phyloP scores from a whole-genome alignment of 2,888 invertebrate genomes.

The Bimastos eiseni region DNA sequence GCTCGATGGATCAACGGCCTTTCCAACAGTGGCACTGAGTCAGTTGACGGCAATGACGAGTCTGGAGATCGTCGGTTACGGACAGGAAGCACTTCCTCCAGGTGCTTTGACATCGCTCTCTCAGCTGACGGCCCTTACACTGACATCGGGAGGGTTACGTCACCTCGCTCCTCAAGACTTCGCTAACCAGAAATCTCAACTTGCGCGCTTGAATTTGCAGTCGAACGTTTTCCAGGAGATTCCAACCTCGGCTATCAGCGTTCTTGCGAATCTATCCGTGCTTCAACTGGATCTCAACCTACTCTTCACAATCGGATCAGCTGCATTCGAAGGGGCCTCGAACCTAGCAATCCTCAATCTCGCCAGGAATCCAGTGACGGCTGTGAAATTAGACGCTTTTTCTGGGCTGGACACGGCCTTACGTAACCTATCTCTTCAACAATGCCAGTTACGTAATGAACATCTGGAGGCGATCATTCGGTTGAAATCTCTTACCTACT shows the following conservation, averaged over 20 bases:
- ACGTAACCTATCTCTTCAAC: neutral
- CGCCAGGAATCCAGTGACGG: conserved; percentile 16
- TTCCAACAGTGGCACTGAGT: neutral
- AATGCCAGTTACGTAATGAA: conserved; percentile 3
- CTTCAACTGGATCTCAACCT: neutral
- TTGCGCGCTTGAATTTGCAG: neutral
- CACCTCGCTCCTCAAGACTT: neutral
- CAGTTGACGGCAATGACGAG: neutral
- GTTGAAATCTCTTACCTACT: neutral
- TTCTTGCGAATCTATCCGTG: neutral
- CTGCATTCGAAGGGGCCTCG: neutral
- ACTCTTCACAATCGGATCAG: neutral
- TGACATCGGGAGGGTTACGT: neutral
- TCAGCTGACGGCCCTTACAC: neutral
- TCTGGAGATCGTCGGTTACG: conserved; percentile 18
- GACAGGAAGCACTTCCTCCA: neutral
- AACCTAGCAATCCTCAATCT: conserved; percentile 26
- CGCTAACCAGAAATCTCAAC: neutral
- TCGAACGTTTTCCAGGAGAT: neutral
- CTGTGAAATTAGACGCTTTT: neutral
- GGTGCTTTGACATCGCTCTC: neutral
- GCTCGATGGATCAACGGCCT: neutral
- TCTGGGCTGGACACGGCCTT: conserved; percentile 7
- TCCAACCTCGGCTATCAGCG: neutral
- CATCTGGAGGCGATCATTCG: conserved; percentile 14